Evolutionary conservation across 2,888 invertebrate species (phyloP).

Genomic region (Ormyrus labotus): DNA sequence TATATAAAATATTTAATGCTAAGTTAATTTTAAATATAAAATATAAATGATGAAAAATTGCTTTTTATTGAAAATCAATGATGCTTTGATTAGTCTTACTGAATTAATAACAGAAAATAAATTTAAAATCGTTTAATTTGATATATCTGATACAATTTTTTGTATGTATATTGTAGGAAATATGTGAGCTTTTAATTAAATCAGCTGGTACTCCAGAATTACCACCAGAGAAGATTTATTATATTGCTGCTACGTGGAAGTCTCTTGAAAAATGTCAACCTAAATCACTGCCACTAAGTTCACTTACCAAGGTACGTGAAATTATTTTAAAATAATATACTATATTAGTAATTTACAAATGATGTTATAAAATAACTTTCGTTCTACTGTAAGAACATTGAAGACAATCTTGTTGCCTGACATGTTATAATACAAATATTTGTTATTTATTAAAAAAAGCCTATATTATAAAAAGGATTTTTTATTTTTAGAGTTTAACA

Average conservation of each 20-base stretch:
- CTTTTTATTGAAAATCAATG: slow-evolving; percentile 58
- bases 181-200: slow-evolving; percentile 76
- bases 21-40: neutral
- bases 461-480: neutral
- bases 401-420: slow-evolving; percentile 59
- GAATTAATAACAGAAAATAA: slow-evolving; percentile 54
- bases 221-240: slow-evolving; percentile 78
- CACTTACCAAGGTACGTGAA: slow-evolving; percentile 74
- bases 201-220: slow-evolving; percentile 68
- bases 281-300: slow-evolving; percentile 77
- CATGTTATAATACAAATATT: neutral
- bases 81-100: slow-evolving; percentile 74
- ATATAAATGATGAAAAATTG: slow-evolving; percentile 65
- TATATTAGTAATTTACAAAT: slow-evolving; percentile 56
- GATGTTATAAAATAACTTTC: slow-evolving; percentile 68
- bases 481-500: slow-evolving; percentile 72
- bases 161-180: slow-evolving; percentile 68
- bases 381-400: slow-evolving; percentile 68
- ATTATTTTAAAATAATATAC: slow-evolving; percentile 18
- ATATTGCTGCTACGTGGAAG: slow-evolving; percentile 81
- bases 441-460: slow-evolving; percentile 3
- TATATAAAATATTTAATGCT: neutral
- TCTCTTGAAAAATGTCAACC: slow-evolving; percentile 79
- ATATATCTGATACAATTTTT: slow-evolving; percentile 1
- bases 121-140: slow-evolving; percentile 1